Conservation (phyloP, 2,113 vertebrate genomes). For the Lycocorax pyrrhopterus region DNA sequence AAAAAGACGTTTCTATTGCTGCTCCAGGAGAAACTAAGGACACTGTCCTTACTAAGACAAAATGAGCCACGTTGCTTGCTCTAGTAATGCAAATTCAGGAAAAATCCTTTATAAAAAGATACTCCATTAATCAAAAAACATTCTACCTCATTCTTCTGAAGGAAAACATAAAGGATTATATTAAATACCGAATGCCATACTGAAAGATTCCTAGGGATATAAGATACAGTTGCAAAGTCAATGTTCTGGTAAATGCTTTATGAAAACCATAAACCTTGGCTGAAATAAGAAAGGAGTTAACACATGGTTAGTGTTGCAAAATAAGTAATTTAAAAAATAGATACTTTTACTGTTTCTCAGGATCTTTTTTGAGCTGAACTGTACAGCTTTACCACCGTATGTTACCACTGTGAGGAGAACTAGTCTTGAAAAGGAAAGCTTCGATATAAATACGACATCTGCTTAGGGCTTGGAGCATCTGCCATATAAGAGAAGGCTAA, state of each 20-base stretch:
- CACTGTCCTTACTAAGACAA: background rate
- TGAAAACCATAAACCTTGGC: background rate
- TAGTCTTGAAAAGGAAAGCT: background rate
- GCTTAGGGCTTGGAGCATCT: background rate
- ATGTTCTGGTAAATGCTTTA: background rate
- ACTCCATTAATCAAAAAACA: background rate
- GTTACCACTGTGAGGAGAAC: background rate
- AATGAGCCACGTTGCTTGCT: background rate
- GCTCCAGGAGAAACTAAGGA: background rate
- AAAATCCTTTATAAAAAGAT: background rate
- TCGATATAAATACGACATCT: background rate
- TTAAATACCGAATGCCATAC: background rate
- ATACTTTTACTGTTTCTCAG: background rate
- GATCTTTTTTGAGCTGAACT: background rate
- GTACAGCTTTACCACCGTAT: background rate
- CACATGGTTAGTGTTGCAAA: accelerated
- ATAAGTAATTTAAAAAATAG: background rate
- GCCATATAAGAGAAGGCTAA: background rate
- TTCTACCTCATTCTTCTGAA: background rate
- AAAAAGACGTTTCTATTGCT: background rate
- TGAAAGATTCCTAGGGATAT: background rate
- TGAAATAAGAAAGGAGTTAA: background rate
- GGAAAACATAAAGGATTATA: background rate
- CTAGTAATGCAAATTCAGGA: background rate
- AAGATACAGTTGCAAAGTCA: background rate